phyloP scores from a whole-genome alignment of 2,113 vertebrate genomes.

The Salvelinus alpinus region DNA sequence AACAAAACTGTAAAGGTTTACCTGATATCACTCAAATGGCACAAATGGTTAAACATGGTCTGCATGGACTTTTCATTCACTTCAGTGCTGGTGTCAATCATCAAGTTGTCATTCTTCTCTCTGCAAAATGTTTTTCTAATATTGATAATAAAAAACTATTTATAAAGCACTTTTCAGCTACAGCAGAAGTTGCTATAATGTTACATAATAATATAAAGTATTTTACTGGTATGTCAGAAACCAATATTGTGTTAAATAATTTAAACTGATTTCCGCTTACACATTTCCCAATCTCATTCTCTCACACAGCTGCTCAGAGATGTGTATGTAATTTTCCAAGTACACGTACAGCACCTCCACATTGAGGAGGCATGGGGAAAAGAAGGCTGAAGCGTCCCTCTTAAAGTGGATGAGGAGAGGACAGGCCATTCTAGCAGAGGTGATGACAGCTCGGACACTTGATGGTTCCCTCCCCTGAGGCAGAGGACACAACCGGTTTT shows the following conservation, averaged over 20 bases:
- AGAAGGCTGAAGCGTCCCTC: slow-evolving; percentile 39
- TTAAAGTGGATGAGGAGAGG: slow-evolving; percentile 64
- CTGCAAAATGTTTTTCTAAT: neutral
- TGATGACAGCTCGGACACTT: slow-evolving; percentile 43
- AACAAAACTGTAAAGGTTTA: neutral
- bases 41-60: neutral
- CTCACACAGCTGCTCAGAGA: slow-evolving; percentile 6
- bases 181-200: too few species aligned
- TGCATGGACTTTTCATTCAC: neutral
- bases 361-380: slow-evolving; percentile 6
- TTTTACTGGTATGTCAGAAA: neutral
- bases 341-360: neutral
- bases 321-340: neutral
- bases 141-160: neutral
- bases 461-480: slow-evolving; percentile 27
- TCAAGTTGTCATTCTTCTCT: neutral
- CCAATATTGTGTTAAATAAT: neutral
- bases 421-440: slow-evolving; percentile 37
- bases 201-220: too few species aligned
- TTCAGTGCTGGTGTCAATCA: neutral
- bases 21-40: neutral
- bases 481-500: slow-evolving; percentile 40
- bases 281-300: slow-evolving; percentile 8
- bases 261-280: neutral
- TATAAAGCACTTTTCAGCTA: too few species aligned